These are phyloP conservation scores for Epizoanthus ramosus DNA, from an alignment of 92 coral and sea anemone species.

Conservation along the genomic window DNA sequence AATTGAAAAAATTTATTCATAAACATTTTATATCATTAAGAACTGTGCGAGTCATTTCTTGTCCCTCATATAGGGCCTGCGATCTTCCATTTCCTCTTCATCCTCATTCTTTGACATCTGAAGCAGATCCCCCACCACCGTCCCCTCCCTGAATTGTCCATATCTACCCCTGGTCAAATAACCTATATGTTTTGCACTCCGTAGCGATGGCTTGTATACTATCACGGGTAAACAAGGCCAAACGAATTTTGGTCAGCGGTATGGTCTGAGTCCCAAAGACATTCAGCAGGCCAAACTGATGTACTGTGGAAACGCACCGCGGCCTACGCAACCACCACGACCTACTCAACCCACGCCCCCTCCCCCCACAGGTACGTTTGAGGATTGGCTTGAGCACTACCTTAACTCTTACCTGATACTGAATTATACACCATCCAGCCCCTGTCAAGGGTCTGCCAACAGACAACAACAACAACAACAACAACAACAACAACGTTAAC, in stretches of 20 bases:
- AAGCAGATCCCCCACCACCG: too few species aligned
- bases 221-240: slow-evolving; percentile 61
- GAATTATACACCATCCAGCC: too few species aligned
- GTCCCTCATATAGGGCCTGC: too few species aligned
- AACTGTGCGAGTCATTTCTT: too few species aligned
- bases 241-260: slow-evolving; percentile 73
- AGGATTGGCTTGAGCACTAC: not conserved
- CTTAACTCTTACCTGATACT: not conserved
- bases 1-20: too few species aligned
- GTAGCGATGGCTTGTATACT: slow-evolving; percentile 61
- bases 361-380: slow-evolving; percentile 52
- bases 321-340: slow-evolving; percentile 44
- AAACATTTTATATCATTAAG: too few species aligned
- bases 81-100: too few species aligned
- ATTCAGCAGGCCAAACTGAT: slow-evolving; percentile 75
- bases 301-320: slow-evolving; percentile 69
- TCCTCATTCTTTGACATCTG: too few species aligned
- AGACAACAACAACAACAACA: too few species aligned
- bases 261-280: slow-evolving; percentile 70
- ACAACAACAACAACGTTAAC: too few species aligned
- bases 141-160: too few species aligned
- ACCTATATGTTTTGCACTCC: not conserved
- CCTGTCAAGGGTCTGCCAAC: not conserved
- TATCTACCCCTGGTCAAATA: too few species aligned
- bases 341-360: slow-evolving; percentile 60